Evolutionary conservation across 2,888 invertebrate genomes (phyloP).

Genomic region (Nomada ferruginata): DNA sequence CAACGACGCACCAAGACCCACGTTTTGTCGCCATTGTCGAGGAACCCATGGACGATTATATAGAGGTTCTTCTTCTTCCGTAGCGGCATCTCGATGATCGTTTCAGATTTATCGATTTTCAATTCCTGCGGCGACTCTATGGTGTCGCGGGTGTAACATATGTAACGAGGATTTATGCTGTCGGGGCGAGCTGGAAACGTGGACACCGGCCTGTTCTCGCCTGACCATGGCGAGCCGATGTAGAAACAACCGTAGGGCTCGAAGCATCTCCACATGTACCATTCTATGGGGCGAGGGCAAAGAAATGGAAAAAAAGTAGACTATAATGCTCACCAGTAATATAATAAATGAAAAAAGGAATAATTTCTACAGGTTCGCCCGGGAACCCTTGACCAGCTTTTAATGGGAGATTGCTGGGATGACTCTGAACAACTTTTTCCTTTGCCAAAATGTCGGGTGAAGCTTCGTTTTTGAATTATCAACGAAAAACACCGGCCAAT

Average conservation of each 20-base stretch:
- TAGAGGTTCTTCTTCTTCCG: constrained; percentile 88
- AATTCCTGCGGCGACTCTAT: constrained; percentile 86
- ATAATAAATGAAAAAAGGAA: neutral
- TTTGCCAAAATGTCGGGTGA: no score
- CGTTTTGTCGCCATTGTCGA: constrained; percentile 91
- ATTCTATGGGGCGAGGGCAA: constrained; percentile 71
- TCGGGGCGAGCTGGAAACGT: constrained; percentile 91
- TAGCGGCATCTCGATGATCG: constrained; percentile 87
- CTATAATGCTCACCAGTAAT: neutral
- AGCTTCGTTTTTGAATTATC: no score
- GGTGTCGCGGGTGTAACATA: constrained; percentile 86
- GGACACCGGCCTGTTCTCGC: constrained; percentile 91
- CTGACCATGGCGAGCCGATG: constrained; percentile 91
- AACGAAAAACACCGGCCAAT: neutral
- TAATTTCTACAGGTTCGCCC: neutral
- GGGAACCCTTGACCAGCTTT: no score
- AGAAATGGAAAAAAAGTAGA: neutral
- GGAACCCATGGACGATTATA: constrained; percentile 93
- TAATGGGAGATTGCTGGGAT: no score
- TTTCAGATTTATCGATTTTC: constrained; percentile 88
- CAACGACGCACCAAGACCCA: constrained; percentile 88
- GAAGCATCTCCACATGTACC: constrained; percentile 88
- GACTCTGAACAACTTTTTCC: no score
- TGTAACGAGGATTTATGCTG: constrained; percentile 87
- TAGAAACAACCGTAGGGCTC: constrained; percentile 93